Conservation (phyloP, 2,797 vertebrate species). For the Chelmon rostratus region DNA sequence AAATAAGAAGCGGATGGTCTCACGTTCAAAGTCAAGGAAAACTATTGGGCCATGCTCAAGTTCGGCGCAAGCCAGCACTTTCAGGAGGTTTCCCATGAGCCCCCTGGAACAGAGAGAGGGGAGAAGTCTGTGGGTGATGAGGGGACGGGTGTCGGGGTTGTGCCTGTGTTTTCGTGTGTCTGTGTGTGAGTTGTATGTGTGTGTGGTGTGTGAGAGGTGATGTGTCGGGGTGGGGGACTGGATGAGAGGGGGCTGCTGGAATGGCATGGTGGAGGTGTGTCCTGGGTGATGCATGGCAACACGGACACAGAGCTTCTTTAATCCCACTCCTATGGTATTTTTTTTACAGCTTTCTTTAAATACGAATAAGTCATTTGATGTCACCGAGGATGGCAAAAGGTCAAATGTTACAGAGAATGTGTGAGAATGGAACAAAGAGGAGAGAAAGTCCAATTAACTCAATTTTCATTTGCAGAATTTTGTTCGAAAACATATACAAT, state of each 20-base stretch:
- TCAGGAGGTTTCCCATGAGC: conserved; percentile 98
- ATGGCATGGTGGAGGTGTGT: conserved; percentile 70
- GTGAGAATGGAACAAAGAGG: background rate
- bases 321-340: conserved; percentile 66
- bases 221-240: conserved; percentile 57
- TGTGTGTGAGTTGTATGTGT: conserved; percentile 42
- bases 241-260: conserved; percentile 65
- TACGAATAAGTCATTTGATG: background rate
- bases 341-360: background rate
- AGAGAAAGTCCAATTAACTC: background rate
- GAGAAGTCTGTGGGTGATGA: conserved; percentile 87
- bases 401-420: background rate
- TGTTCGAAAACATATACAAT: no score
- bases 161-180: conserved; percentile 67
- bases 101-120: conserved; percentile 95
- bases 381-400: background rate
- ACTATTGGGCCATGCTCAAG: conserved; percentile 98
- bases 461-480: background rate
- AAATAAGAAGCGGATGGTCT: conserved; percentile 88
- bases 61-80: conserved; percentile 96
- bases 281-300: conserved; percentile 78
- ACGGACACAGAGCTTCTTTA: conserved; percentile 75
- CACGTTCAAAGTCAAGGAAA: conserved; percentile 99
- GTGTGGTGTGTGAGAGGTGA: conserved; percentile 55
- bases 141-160: conserved; percentile 75